A percentile compares a stretch with the other conserved stretches of the same genome.
These are phyloP conservation scores for Gymnoscopelus braueri DNA, from an alignment of 2,797 vertebrate genomes.

Conservation along the genomic window DNA sequence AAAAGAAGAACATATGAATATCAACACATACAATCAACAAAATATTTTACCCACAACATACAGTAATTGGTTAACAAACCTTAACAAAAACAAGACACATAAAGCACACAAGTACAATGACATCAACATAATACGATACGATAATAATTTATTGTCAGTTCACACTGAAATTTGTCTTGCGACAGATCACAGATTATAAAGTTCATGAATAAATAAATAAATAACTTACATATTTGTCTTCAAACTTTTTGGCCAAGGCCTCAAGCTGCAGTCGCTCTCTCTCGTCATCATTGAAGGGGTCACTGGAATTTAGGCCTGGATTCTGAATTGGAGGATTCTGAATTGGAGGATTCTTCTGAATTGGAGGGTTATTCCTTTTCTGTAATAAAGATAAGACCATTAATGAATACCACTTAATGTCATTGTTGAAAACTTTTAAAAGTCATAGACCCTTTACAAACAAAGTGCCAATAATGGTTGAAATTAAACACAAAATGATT, in stretches of 20 bases:
- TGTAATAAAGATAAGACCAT: no score
- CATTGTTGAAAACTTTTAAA: no score
- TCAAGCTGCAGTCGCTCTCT: slow-evolving; percentile 88
- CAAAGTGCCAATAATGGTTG: no score
- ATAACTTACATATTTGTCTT: slow-evolving; percentile 96
- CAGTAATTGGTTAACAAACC: neutral
- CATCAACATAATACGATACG: neutral
- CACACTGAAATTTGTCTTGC: no score
- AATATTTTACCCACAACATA: neutral
- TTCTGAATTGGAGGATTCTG: slow-evolving; percentile 47
- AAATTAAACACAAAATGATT: no score
- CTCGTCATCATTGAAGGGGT: slow-evolving; percentile 89
- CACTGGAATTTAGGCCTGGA: slow-evolving; percentile 64
- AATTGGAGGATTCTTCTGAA: no score
- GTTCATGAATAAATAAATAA: neutral
- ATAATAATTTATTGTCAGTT: no score
- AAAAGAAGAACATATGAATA: no score
- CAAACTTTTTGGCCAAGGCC: slow-evolving; percentile 93
- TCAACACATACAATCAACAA: neutral
- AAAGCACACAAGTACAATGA: neutral
- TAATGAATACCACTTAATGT: no score
- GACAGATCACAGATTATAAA: neutral
- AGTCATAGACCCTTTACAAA: no score
- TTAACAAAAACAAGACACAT: neutral
- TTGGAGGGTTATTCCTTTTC: no score